A percentile compares a stretch with the other conserved stretches of the same genome.
These are phyloP conservation scores for Corythaixoides concolor DNA, from an alignment of 2,113 vertebrate species.

Conservation along the genomic window DNA sequence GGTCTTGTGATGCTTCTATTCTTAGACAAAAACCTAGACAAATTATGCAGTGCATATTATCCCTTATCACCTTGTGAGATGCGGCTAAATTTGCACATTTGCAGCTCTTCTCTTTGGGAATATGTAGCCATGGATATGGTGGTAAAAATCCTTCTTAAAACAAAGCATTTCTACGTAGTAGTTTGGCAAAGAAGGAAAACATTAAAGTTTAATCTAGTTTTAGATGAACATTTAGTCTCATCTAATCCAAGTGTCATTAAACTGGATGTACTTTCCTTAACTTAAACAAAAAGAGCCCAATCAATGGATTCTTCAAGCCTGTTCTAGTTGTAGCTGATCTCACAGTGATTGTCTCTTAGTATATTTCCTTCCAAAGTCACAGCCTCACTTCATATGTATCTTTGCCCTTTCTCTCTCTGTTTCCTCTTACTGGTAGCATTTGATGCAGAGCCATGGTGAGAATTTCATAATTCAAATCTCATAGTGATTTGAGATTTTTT, in stretches of 20 bases:
- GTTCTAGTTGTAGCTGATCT: neutral
- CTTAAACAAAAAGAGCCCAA: neutral
- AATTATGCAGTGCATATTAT: neutral
- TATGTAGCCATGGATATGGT: neutral
- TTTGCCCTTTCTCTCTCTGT: neutral
- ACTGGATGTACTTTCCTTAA: neutral
- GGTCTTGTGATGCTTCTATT: neutral
- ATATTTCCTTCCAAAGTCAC: neutral
- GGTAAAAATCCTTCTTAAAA: neutral
- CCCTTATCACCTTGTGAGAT: neutral
- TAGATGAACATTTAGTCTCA: neutral
- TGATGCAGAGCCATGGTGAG: neutral
- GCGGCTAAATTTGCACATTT: neutral
- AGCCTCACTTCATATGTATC: neutral
- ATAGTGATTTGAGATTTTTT: neutral
- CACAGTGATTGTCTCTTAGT: neutral
- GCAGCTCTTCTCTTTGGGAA: neutral
- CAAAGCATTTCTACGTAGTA: neutral
- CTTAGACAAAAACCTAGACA: neutral
- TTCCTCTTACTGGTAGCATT: neutral
- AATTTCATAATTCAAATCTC: no score
- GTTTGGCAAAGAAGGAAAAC: neutral
- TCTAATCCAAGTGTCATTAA: neutral
- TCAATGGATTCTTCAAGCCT: neutral
- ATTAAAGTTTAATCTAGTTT: neutral